Evolutionary conservation across 2,888 invertebrate genomes (phyloP), one percentile per base, ranked within the genome.

Genomic region (Autographa gamma): DNA sequence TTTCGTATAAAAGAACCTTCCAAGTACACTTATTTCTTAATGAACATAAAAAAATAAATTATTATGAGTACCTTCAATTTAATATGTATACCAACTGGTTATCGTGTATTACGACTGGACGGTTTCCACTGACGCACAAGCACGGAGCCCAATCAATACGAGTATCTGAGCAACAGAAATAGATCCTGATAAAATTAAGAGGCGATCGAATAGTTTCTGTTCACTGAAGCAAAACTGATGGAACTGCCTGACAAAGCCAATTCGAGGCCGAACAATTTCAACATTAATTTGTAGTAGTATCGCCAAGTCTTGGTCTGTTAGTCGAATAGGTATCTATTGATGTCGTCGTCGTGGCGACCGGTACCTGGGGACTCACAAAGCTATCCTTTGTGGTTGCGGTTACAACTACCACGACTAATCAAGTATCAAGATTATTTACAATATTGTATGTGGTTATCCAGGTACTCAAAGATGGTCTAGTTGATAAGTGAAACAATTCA

Each of bases 141-240:
- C 13, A 19, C 14, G 25, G 11, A 13, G 25, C 11, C 54, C 25
- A 56, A 56, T 25, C 54, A 56, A 56, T 25, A 56, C 25, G 11
- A 56, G 54, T 54, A 54, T 19, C 18, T 56, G 19, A 25, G 54
- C 19, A 19, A 56, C 54, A 56, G 54, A 56, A 56, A 56, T 56
- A 56, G 54, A 56, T 56, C 25, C 19, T 25, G 54, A 56, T 19
- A 19, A 56, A 25, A 56, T 56, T 56, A 19, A 56, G 54, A 19
- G 54, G 19, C 54, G 54, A 56, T 19, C 54, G 54, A 56, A 56
- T 56, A 56, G 54, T 56, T 56, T 19, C 54, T 25, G 54, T 56
- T 25, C 25, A 56, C 19, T 56, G 11, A 19, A 56, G 54, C 54
- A 13, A 56, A 56, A 25, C 54, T 13, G 54, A 56, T 56, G 25